Conservation (phyloP, 2,113 vertebrate species). For the Nannospalax galili region DNA sequence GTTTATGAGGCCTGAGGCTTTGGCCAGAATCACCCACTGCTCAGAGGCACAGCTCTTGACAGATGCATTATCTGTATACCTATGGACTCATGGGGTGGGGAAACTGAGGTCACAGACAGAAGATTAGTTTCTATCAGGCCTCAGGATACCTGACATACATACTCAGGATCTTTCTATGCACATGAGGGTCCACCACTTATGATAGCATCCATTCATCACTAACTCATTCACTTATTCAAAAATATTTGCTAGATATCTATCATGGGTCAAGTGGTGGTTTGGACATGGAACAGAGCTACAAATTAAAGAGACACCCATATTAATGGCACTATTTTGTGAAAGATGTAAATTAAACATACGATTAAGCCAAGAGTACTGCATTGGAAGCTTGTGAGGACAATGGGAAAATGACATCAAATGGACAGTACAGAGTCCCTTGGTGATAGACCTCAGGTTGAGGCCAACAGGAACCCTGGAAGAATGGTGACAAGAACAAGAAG, state of each 20-base stretch:
- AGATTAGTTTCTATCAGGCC: not conserved
- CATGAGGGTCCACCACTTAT: not conserved
- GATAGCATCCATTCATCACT: not conserved
- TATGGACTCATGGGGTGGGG: not conserved
- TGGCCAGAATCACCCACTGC: accelerated
- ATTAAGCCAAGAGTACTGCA: not conserved
- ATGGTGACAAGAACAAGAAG: accelerated
- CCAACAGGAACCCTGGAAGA: not conserved
- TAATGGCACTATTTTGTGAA: not conserved
- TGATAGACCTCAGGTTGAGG: not conserved
- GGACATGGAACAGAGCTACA: not conserved
- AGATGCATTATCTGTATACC: accelerated
- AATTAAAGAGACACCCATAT: not conserved
- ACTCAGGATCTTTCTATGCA: not conserved
- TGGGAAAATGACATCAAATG: not conserved
- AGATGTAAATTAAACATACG: not conserved
- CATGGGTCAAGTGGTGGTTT: too few relatives aligned
- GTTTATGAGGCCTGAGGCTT: not conserved
- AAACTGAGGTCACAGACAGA: not conserved
- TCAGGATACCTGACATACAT: not conserved
- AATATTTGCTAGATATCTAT: not conserved
- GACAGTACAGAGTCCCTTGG: not conserved
- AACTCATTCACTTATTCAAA: not conserved
- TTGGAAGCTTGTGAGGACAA: not conserved
- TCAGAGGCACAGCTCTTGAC: too few relatives aligned